A percentile compares a stretch with the other conserved stretches of the same genome.
These are phyloP conservation scores for Homalodisca vitripennis DNA, from an alignment of 1,140 invertebrate species.

Conservation along the genomic window DNA sequence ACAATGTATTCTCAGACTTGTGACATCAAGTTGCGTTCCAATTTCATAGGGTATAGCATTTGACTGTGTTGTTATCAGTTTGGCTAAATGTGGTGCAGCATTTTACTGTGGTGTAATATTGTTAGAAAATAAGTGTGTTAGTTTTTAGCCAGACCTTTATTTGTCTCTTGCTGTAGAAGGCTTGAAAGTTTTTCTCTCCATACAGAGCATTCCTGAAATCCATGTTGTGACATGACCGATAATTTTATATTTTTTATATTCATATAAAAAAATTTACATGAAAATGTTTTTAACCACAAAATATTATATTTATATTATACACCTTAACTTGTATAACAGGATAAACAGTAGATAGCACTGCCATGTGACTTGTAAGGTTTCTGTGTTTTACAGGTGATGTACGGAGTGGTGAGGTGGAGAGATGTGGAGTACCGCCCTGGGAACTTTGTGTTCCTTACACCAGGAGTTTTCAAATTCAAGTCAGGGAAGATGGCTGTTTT, in stretches of 20 bases:
- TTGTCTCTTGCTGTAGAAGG: background rate
- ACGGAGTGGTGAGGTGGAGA: slow-evolving; percentile 50
- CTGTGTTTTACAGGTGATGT: slow-evolving; percentile 35
- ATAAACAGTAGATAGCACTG: too few species aligned
- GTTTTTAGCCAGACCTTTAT: too few species aligned
- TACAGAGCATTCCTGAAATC: too few species aligned
- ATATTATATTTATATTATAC: background rate
- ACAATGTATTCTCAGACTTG: too few species aligned
- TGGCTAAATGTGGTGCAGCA: too few species aligned
- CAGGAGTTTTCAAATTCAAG: slow-evolving; percentile 64
- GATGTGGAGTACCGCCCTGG: slow-evolving; percentile 64
- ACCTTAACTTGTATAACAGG: too few species aligned
- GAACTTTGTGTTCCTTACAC: slow-evolving; percentile 69
- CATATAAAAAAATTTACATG: background rate
- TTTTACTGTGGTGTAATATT: too few species aligned
- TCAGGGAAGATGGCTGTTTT: slow-evolving; percentile 44
- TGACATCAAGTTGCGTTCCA: too few species aligned
- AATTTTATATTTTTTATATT: background rate
- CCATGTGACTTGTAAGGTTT: background rate
- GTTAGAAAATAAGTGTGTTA: too few species aligned
- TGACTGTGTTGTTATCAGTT: too few species aligned
- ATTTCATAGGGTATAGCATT: too few species aligned
- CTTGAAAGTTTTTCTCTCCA: background rate
- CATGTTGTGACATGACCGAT: too few species aligned
- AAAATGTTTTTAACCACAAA: background rate